Base-by-base conservation (phyloP, 2,888 invertebrate species). In the Drosophila leonis region DNA sequence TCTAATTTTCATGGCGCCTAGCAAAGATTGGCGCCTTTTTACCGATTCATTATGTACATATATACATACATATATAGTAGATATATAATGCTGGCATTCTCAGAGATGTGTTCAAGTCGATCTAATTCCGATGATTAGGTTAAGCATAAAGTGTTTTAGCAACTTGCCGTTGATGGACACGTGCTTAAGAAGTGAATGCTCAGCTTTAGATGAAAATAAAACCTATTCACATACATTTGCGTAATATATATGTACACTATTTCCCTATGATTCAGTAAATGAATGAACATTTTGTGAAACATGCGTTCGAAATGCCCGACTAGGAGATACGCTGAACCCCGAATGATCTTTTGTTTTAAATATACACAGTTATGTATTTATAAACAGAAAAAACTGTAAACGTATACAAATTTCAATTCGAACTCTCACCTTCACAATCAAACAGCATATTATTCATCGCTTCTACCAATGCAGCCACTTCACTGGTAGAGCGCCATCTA, bases 111-210 rank as follows among this genome's bases (percentile, higher is more conserved):
- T 67, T 66, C 65, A 82, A 76, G 80, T 65, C 74, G 75, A 83
- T 88, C 81, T 74, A 86, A 78, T 88, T 83, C 83, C 69, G 81
- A 83, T 88, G 83, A 87, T 72, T 68, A 33, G 37, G 13, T 48
- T 65, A 55, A 49, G 66, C 80, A 83, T 72, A 80, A 72, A 80
- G 67, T 48, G 48, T 8, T 49, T 20, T 37, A 18, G n/a, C 10
- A 18, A 54, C 51, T 41, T 49, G 51, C 9, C 42, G 10, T 20
- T 51, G 41, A 20, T 31, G 31, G 29, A 57, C 42, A 33, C 61
- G 62, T 77, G 68, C 39, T 65, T 46, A 57, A 75, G 71, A 52
- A 56, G 42, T 31, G 4, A 54, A 39, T 31, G 41, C 5, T 9
- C 8, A 29, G 18, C 18, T 41, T 18, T 20, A 4, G 12, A 27